Evolutionary conservation across 1,140 invertebrate genomes (phyloP).

Genomic region (Musca domestica): DNA sequence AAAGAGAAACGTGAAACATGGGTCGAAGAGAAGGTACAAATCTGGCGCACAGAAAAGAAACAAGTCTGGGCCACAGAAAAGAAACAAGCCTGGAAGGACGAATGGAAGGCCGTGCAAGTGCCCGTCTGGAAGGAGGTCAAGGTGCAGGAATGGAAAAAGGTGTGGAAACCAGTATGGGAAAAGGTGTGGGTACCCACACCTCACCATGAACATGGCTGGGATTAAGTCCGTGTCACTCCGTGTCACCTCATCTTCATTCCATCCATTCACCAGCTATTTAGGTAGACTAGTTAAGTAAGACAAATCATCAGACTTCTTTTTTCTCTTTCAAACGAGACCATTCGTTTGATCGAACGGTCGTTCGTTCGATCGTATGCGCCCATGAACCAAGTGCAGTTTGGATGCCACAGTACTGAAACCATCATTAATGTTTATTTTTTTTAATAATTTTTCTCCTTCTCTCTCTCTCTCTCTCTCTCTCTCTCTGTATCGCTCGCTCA

Average conservation of each 20-base stretch:
- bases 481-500: too few relatives aligned
- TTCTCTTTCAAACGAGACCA: too few relatives aligned
- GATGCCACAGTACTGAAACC: slow-evolving; percentile 16
- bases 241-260: too few relatives aligned
- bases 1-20: slow-evolving; percentile 73
- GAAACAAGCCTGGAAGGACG: slow-evolving; percentile 73
- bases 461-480: not conserved
- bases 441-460: not conserved
- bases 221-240: slow-evolving; percentile 50
- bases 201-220: slow-evolving; percentile 58
- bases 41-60: slow-evolving; percentile 74
- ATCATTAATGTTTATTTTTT: not conserved
- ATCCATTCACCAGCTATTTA: too few relatives aligned
- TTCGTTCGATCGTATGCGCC: too few relatives aligned
- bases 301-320: too few relatives aligned
- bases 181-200: slow-evolving; percentile 68
- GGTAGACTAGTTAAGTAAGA: too few relatives aligned
- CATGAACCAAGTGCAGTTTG: not conserved
- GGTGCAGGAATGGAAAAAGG: slow-evolving; percentile 70
- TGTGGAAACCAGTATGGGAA: slow-evolving; percentile 74
- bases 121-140: slow-evolving; percentile 68
- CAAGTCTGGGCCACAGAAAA: slow-evolving; percentile 77
- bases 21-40: slow-evolving; percentile 72
- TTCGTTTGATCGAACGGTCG: too few relatives aligned
- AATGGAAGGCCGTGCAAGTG: slow-evolving; percentile 62